phyloP scores from a whole-genome alignment of 2,113 vertebrate genomes.

The Paralichthys olivaceus region DNA sequence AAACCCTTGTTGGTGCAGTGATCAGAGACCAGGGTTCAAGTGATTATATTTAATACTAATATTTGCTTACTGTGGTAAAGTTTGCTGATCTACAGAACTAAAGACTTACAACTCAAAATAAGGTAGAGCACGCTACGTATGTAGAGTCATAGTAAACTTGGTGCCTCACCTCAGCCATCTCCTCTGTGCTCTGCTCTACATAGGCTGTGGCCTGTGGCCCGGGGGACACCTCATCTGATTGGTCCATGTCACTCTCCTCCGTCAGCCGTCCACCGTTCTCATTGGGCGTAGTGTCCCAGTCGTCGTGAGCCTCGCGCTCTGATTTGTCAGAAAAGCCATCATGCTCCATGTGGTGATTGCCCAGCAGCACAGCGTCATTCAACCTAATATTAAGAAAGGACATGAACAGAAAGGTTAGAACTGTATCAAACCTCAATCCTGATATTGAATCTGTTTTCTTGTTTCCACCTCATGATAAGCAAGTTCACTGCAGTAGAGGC shows the following conservation, averaged over 20 bases:
- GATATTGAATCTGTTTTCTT: neutral
- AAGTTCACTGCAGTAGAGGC: slow-evolving; percentile 1
- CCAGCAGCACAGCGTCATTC: slow-evolving; percentile 85
- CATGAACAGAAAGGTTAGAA: slow-evolving; percentile 23
- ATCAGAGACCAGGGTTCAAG: neutral
- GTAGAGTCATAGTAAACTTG: neutral
- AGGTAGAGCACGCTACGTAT: neutral
- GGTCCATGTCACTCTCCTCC: slow-evolving; percentile 89
- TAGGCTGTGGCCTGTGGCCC: slow-evolving; percentile 87
- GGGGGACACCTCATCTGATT: slow-evolving; percentile 84
- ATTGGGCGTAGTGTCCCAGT: slow-evolving; percentile 85
- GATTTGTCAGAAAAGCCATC: slow-evolving; percentile 94
- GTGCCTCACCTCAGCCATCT: slow-evolving; percentile 90
- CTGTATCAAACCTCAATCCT: neutral
- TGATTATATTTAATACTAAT: neutral
- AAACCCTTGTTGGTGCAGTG: neutral
- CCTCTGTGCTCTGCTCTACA: slow-evolving; percentile 89
- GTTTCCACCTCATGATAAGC: neutral
- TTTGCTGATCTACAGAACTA: neutral
- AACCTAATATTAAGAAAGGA: slow-evolving; percentile 76
- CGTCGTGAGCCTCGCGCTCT: slow-evolving; percentile 88
- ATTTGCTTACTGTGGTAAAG: neutral
- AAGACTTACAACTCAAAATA: neutral
- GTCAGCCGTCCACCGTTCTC: slow-evolving; percentile 87
- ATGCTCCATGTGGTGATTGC: slow-evolving; percentile 88